Conservation (phyloP, 2,113 vertebrate species). For the Pelecanoides urinatrix region DNA sequence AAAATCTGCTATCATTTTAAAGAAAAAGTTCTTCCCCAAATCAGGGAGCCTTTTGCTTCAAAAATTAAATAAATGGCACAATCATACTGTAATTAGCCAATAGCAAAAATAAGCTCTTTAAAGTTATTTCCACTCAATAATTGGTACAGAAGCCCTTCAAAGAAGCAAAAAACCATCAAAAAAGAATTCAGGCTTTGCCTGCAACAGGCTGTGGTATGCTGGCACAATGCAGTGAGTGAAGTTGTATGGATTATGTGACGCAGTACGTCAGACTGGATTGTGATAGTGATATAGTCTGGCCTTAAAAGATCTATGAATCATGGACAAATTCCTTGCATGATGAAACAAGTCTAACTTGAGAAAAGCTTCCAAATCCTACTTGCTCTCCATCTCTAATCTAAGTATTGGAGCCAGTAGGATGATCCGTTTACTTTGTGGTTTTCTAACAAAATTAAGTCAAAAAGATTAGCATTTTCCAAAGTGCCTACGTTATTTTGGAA, state of each 20-base stretch:
- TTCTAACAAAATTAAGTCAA: background rate
- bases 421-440: background rate
- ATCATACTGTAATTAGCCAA: background rate
- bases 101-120: background rate
- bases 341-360: background rate
- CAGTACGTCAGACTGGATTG: background rate
- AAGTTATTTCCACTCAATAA: background rate
- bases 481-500: background rate
- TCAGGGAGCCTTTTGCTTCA: background rate
- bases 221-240: background rate
- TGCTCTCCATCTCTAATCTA: background rate
- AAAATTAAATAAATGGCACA: background rate
- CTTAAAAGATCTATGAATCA: background rate
- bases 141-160: background rate
- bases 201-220: fast-evolving
- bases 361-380: background rate
- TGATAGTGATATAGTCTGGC: background rate
- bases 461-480: background rate
- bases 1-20: background rate
- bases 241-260: background rate
- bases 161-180: background rate
- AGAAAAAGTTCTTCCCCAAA: background rate
- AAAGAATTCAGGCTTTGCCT: background rate
- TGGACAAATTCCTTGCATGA: background rate
- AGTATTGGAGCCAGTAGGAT: background rate